Base-by-base conservation (phyloP, 2,113 vertebrate genomes). In the Toxotes jaculatrix region DNA sequence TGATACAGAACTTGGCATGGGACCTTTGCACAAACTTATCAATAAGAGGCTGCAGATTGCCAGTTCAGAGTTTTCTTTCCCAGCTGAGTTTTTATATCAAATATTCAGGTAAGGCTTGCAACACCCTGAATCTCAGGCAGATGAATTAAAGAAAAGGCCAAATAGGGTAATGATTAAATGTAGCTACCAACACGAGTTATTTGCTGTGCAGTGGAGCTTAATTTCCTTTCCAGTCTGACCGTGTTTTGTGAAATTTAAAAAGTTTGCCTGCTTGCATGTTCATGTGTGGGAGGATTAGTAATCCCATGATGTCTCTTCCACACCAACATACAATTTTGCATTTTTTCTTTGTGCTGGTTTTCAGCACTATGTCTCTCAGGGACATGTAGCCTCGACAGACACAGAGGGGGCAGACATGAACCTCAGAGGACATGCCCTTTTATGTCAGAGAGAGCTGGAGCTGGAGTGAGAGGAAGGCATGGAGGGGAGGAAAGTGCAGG, bases 341-440 rank as follows among this genome's bases (percentile, higher is more conserved):
- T 70, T 69, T 7, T 1, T 0, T 40, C 34, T 40, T 83, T 79
- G 34, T 78, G 32, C 23, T 59, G 63, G 63, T 74, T 75, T 68
- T 64, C 45, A 68, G 42, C 23, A 32, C 53, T 36, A 42, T 60
- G 40, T 78, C 61, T 73, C 89, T 51, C 21, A 9, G 83, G 72
- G 82, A 88, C 73, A 21, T 72, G 71, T 49, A 67, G 77, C 73
- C 57, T 76, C 34, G 23, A 75, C 57, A 73, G 74, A 87, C 83
- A 65, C 79, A 74, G 69, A 83, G 73, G 74, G 74, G 63, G 34
- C 85, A 84, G 84, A 74, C 57, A 75, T 83, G 57, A 82, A 80
- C 71, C 89, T 89, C 88, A 72, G 75, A 87, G 90, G 88, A 91
- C 77, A 64, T 87, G 89, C 75, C 88, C 90, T 89, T 91, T 93